Evolutionary conservation across 2,797 vertebrate species (phyloP).

Genomic region (Spinibarbus caldwelli): DNA sequence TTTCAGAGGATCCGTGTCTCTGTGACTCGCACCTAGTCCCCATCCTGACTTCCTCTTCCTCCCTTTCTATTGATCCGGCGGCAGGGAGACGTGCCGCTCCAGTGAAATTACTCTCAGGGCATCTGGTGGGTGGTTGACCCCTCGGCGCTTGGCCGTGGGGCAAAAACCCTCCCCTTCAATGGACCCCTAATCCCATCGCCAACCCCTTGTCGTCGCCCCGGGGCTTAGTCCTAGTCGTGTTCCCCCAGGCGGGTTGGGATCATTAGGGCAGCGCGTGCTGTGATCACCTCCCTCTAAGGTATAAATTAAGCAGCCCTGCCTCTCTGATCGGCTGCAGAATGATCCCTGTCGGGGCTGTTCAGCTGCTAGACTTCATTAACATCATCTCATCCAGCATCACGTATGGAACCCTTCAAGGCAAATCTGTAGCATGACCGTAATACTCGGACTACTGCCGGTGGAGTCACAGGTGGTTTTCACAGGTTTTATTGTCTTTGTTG

Average conservation of each 20-base stretch:
- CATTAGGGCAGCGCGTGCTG: constrained; percentile 73
- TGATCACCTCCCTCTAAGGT: constrained; percentile 74
- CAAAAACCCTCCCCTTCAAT: constrained; percentile 6
- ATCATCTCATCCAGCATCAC: constrained; percentile 35
- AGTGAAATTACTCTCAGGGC: neutral
- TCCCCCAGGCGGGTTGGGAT: constrained; percentile 73
- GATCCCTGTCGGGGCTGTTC: constrained; percentile 38
- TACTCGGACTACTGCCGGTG: neutral
- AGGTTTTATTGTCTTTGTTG: neutral
- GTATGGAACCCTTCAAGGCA: constrained; percentile 7
- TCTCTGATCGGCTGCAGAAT: constrained; percentile 47
- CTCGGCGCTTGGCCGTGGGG: constrained; percentile 14
- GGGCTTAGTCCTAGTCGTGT: constrained; percentile 52
- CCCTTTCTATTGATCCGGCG: neutral
- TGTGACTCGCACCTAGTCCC: neutral
- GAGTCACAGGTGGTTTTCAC: constrained; percentile 24
- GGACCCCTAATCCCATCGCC: constrained; percentile 19
- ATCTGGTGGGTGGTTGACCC: constrained; percentile 17
- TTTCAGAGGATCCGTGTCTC: constrained; percentile 17
- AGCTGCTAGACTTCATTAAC: constrained; percentile 41
- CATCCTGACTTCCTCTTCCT: neutral
- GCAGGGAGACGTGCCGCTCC: neutral
- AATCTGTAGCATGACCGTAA: neutral
- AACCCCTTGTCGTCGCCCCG: constrained; percentile 16
- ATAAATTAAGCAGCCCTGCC: constrained; percentile 68